These are phyloP conservation scores for Charanyca ferruginea DNA, from an alignment of 2,888 invertebrate species.

Conservation along the genomic window DNA sequence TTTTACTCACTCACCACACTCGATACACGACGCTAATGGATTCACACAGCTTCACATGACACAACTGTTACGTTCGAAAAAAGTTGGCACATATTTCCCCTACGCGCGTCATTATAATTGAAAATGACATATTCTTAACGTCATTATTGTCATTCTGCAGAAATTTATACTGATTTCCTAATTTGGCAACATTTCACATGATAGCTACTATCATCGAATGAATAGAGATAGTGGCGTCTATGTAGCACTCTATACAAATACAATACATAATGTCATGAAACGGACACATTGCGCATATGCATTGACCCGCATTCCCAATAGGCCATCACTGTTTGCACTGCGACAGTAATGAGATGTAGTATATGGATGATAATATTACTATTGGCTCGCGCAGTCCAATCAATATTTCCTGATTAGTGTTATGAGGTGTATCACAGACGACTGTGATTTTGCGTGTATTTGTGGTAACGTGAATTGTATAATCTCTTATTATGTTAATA, in stretches of 20 bases:
- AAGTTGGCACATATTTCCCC: conserved; percentile 40
- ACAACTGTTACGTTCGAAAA: conserved; percentile 39
- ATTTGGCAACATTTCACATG: conserved; percentile 17
- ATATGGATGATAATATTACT: conserved; percentile 71
- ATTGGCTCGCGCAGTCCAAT: conserved; percentile 74
- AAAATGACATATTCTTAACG: conserved; percentile 19
- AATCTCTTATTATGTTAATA: conserved; percentile 60
- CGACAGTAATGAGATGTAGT: conserved; percentile 85
- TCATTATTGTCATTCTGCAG: conserved; percentile 2
- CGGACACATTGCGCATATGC: conserved; percentile 79
- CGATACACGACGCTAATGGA: conserved; percentile 54
- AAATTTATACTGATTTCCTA: conserved; percentile 15
- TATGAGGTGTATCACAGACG: conserved; percentile 64
- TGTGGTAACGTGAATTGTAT: conserved; percentile 52
- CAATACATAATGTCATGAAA: conserved; percentile 57
- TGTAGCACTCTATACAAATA: conserved; percentile 38
- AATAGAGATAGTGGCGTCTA: conserved; percentile 14
- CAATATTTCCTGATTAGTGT: conserved; percentile 84
- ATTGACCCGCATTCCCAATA: conserved; percentile 87
- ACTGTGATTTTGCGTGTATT: conserved; percentile 49
- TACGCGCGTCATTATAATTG: conserved; percentile 21
- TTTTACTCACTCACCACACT: conserved; percentile 47
- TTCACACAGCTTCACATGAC: conserved; percentile 45
- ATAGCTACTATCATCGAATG: conserved; percentile 29
- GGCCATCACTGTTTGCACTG: conserved; percentile 83